Evolutionary conservation across 2,113 vertebrate genomes (phyloP).

Genomic region (Centropus unirufus): DNA sequence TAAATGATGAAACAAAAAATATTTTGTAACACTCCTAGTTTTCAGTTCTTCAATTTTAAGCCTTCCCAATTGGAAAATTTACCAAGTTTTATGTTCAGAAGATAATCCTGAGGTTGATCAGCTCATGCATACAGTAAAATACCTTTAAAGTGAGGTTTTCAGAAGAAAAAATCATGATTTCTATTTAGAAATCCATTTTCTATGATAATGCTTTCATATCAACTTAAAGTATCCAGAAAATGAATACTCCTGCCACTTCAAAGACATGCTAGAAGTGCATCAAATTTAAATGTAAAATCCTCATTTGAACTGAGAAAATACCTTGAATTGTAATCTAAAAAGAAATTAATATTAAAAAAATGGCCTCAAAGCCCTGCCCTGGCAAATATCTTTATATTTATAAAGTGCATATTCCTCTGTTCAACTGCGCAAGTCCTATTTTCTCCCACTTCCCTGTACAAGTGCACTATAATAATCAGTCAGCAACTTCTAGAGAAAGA

Average conservation of each 20-base stretch:
- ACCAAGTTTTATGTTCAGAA: neutral
- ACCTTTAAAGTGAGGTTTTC: neutral
- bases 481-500: neutral
- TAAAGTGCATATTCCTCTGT: neutral
- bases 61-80: neutral
- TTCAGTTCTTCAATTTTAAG: neutral
- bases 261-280: neutral
- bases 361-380: accelerated
- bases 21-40: neutral
- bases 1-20: neutral
- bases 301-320: neutral
- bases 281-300: neutral
- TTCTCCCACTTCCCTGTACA: neutral
- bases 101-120: neutral
- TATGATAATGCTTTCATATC: neutral
- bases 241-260: neutral
- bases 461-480: neutral
- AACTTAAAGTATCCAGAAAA: neutral
- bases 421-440: neutral
- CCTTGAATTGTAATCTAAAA: neutral
- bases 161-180: neutral
- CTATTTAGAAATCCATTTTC: neutral
- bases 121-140: neutral
- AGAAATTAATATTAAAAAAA: neutral
- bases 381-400: neutral